Conservation (phyloP, 1,140 invertebrate genomes). For the Plodia interpunctella region DNA sequence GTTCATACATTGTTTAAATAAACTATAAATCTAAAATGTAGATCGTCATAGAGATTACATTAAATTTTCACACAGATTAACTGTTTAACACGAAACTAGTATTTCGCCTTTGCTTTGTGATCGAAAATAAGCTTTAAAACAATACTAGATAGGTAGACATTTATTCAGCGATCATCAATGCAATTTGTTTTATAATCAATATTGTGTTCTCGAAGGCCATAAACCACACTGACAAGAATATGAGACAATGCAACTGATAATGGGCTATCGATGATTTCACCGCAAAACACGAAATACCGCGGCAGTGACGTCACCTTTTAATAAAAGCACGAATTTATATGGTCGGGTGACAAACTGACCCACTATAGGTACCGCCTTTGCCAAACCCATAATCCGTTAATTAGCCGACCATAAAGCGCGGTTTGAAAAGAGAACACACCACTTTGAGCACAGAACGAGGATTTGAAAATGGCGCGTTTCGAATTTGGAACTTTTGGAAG, state of each 20-base stretch:
- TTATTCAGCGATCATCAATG: slow-evolving; percentile 6
- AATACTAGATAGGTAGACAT: neutral
- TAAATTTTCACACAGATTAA: slow-evolving; percentile 1
- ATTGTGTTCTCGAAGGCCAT: slow-evolving; percentile 32
- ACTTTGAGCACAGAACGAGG: slow-evolving; percentile 30
- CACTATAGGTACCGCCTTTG: slow-evolving; percentile 39
- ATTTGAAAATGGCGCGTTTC: slow-evolving; percentile 21
- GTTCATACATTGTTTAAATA: neutral
- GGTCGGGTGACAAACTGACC: slow-evolving; percentile 53
- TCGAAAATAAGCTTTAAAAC: neutral
- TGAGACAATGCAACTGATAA: slow-evolving; percentile 61
- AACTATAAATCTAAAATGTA: slow-evolving; percentile 1
- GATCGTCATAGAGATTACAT: slow-evolving; percentile 4
- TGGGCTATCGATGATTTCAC: slow-evolving; percentile 25
- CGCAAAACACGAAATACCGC: slow-evolving; percentile 38
- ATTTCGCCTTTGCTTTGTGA: neutral
- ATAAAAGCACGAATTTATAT: slow-evolving; percentile 62
- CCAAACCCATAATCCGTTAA: slow-evolving; percentile 63
- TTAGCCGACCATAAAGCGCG: slow-evolving; percentile 41
- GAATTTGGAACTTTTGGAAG: slow-evolving; percentile 33
- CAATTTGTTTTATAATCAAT: slow-evolving; percentile 38
- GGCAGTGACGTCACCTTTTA: slow-evolving; percentile 70
- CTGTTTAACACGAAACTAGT: neutral
- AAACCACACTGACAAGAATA: slow-evolving; percentile 19
- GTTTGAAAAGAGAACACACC: slow-evolving; percentile 23